phyloP scores from a whole-genome alignment of 2,797 vertebrate species.

The Benthosema pterotum region DNA sequence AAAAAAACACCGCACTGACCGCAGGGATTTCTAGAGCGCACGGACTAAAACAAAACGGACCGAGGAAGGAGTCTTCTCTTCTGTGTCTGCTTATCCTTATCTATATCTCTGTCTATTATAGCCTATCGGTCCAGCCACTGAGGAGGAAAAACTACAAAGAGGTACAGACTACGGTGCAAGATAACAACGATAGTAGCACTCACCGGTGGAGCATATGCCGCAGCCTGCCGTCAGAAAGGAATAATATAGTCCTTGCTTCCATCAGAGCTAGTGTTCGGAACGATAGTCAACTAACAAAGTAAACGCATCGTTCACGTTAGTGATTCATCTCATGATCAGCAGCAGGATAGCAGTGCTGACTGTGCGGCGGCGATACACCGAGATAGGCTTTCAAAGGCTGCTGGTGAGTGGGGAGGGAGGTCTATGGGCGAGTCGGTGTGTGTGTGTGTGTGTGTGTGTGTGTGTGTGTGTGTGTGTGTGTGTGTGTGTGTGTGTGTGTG shows the following conservation, averaged over 20 bases:
- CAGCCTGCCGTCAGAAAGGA: constrained; percentile 55
- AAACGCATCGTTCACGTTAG: no score
- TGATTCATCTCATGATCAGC: no score
- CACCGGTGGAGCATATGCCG: constrained; percentile 59
- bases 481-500: constrained; percentile 24
- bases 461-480: constrained; percentile 24
- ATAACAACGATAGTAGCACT: constrained; percentile 47
- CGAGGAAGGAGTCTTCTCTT: no score
- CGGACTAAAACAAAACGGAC: background rate
- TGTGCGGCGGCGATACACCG: no score
- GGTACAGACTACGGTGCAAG: constrained; percentile 31
- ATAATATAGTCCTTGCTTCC: constrained; percentile 16
- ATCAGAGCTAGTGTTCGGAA: background rate
- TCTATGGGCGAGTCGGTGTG: constrained; percentile 4
- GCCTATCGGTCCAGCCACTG: background rate
- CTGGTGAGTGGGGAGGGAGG: background rate
- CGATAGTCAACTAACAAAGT: constrained; percentile 20
- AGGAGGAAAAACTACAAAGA: background rate
- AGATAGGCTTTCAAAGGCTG: constrained; percentile 26
- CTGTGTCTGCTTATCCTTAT: background rate
- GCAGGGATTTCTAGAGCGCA: constrained; percentile 13
- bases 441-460: constrained; percentile 10
- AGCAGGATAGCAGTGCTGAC: no score
- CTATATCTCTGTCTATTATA: background rate
- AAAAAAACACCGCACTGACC: constrained; percentile 5